Conservation (phyloP, 2,888 invertebrate species). For the Drosophila kokeensis region DNA sequence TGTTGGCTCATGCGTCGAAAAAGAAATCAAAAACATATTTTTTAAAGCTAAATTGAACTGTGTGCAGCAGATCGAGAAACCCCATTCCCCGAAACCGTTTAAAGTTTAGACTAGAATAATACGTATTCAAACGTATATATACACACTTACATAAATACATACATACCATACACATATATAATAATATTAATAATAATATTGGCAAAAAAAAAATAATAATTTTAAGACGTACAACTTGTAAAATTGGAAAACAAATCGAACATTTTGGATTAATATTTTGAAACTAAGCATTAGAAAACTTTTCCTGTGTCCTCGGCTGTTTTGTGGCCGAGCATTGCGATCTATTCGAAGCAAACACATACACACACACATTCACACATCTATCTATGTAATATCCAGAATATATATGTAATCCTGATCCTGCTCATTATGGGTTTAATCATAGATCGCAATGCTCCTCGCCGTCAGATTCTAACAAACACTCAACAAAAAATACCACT, state of each 20-base stretch:
- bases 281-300: constrained; percentile 65
- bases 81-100: constrained; percentile 31
- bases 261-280: constrained; percentile 59
- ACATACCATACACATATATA: constrained; percentile 14
- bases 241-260: constrained; percentile 47
- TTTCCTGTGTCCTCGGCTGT: constrained; percentile 68
- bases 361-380: constrained; percentile 15
- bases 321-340: constrained; percentile 22
- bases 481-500: constrained; percentile 26
- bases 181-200: constrained; percentile 45
- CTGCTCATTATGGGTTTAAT: constrained; percentile 40
- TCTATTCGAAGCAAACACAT: constrained; percentile 18
- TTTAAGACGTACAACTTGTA: constrained; percentile 65
- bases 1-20: constrained; percentile 82
- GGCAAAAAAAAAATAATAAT: constrained; percentile 42
- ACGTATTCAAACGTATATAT: constrained; percentile 26
- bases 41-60: constrained; percentile 30
- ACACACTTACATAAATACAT: constrained; percentile 24
- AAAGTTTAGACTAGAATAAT: constrained; percentile 26
- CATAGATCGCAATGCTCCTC: constrained; percentile 42
- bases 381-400: constrained; percentile 21
- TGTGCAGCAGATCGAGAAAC: constrained; percentile 35
- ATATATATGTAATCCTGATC: constrained; percentile 25
- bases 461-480: constrained; percentile 42
- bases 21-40: constrained; percentile 26